These are phyloP conservation scores for Apamea epomidion DNA, from an alignment of 2,888 invertebrate species.

Conservation along the genomic window DNA sequence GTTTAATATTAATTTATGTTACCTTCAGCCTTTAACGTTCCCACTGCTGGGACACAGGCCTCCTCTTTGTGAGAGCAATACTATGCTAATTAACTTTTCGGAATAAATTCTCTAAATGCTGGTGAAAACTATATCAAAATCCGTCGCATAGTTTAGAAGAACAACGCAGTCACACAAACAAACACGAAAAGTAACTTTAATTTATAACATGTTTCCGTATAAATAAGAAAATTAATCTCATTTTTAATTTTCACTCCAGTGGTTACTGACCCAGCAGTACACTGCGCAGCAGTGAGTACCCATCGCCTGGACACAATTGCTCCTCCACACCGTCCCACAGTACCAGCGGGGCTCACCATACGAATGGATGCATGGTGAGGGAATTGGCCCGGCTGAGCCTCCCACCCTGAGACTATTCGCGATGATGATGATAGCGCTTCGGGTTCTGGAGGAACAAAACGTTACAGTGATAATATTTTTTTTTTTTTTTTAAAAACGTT, in stretches of 20 bases:
- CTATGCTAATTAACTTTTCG: no score
- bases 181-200: neutral
- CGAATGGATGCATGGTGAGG: neutral
- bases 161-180: neutral
- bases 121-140: neutral
- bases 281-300: conserved; percentile 17
- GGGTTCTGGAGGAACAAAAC: neutral
- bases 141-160: neutral
- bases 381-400: neutral
- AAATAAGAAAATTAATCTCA: neutral
- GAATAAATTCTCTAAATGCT: neutral
- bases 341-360: neutral
- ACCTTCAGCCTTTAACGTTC: no score
- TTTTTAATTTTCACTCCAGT: neutral
- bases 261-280: conserved; percentile 14
- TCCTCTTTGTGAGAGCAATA: neutral
- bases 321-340: neutral
- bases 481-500: no score
- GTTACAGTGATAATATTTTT: neutral
- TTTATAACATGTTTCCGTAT: neutral
- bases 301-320: neutral
- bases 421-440: neutral
- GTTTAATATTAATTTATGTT: no score
- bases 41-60: no score
- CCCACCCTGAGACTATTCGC: conserved; percentile 20